Base-by-base conservation (phyloP, 2,888 invertebrate species). In the Rugalucina vietnamica region DNA sequence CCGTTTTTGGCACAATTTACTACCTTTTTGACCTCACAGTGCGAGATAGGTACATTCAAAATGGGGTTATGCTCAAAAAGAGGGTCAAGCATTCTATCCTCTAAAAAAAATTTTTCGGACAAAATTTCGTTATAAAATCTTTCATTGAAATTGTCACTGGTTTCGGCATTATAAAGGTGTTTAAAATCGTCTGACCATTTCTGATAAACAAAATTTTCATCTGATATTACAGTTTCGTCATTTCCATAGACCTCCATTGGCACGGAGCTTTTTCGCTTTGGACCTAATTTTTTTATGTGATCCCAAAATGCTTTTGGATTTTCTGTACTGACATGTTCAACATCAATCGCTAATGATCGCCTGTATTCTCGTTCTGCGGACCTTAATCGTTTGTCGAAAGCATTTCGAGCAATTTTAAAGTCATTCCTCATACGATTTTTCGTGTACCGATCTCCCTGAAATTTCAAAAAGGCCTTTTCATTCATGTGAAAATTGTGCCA, bases 1-100 rank as follows among this genome's bases (percentile, higher is more conserved):
- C 60, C 39, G 24, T 57, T 37, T 60, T 76, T 34, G 21, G 32
- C 1, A 5, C 36, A 10, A 24, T 24, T 5, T 14, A 60, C 27
- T 12, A 76, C 39, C 34, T 32, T 57, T 2, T n/a, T 21, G 21
- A 76, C 27, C 50, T 76, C 57, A 54, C 12, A 34, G 24, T 14
- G 3, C 5, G 34, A 36, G 1, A 76, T 76, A 2, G n/a, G 10
- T 3, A 27, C 27, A 36, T 60, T 76, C 24, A 76, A 27, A 14
- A 32, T 0, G 8, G 32, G 14, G 50, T 76, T 76, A 12, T 32
- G 8, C n/a, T 76, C 50, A 60, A 50, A 76, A 12, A 76, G n/a
- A 14, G 60, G 76, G 37, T 76, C 76, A 8, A 76, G 50, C 76
- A 76, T 76, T n/a, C 57, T 29, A 24, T 76, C 57, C 36, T 76